Evolutionary conservation across 2,113 vertebrate species (phyloP), one percentile per base, ranked within the genome.

Genomic region (Lanius collurio): DNA sequence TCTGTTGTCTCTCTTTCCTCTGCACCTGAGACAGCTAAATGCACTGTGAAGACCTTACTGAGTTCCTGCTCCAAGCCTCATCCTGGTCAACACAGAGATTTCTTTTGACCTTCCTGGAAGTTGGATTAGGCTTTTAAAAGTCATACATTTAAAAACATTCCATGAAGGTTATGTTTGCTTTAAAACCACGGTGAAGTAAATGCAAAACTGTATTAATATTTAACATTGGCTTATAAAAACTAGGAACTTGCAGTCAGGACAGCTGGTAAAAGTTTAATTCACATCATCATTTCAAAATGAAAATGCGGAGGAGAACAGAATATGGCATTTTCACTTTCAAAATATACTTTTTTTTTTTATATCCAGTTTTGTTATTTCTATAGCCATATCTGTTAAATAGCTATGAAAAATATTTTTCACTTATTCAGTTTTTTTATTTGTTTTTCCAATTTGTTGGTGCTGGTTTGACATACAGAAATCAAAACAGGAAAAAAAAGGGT

Each of bases 121-220:
- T 3, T 63, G 89, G 89, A 90, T 84, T 78, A 91, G 39, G 68
- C 21, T 55, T 90, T 84, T 87, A 67, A 82, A 91, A 82, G 41
- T 46, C 71, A 56, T 83, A 74, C 57, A 55, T 90, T 95, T 94
- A 56, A 78, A 94, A 95, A 94, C 93, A 95, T 96, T 96, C 95
- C 89, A 35, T 6, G 56, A 71, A 94, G 86, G 86, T 46, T 75
- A 49, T 90, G 79, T 94, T 94, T 95, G 92, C 87, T 84, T 70
- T 91, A 84, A 96, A 92, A 57, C 88, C 83, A 88, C 92, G 28
- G 84, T 20, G 74, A 92, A 86, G 62, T 83, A 74, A 88, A 96
- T 53, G 92, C 79, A 93, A 95, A 94, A 94, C 82, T 96, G 26
- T 83, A 92, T 96, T 93, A 95, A 87, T 95, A 95, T 96, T 95